Conservation (phyloP, 2,888 invertebrate species). For the Ennomos fuscantarius region DNA sequence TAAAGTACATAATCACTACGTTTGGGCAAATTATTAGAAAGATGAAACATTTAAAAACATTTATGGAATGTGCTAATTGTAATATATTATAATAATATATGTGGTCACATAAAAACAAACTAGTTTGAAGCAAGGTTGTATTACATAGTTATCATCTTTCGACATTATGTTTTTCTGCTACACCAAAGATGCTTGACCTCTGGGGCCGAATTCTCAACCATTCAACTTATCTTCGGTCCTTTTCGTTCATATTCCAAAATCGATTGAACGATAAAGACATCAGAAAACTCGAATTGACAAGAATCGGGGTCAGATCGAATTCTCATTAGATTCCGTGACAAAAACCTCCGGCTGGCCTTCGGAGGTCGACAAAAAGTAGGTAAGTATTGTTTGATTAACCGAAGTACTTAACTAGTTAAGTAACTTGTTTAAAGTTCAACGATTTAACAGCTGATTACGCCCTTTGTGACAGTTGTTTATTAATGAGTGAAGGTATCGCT, state of each 20-base stretch:
- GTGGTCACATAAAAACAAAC: constrained; percentile 17
- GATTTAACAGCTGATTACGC: constrained; percentile 16
- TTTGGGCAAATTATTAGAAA: no score
- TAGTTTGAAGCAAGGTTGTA: constrained; percentile 15
- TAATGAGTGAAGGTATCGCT: not conserved
- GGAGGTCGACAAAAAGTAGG: constrained; percentile 16
- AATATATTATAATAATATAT: no score
- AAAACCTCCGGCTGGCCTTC: constrained; percentile 16
- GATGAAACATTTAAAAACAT: not conserved
- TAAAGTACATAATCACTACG: no score
- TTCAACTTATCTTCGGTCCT: no score
- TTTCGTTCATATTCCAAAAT: no score
- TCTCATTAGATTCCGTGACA: constrained; percentile 25
- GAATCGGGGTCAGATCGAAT: constrained; percentile 11
- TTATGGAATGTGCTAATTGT: constrained; percentile 19
- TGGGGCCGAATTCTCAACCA: constrained; percentile 20
- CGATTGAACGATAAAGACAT: no score
- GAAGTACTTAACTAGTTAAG: constrained; percentile 9
- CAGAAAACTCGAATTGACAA: no score
- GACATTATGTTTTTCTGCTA: constrained; percentile 12
- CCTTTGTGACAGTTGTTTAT: constrained; percentile 8
- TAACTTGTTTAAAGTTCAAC: constrained; percentile 9
- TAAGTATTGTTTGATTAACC: constrained; percentile 24
- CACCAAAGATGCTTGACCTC: constrained; percentile 21
- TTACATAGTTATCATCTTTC: constrained; percentile 16